Base-by-base conservation (phyloP, 2,113 vertebrate species). In the Sterrhoptilus dennistouni region DNA sequence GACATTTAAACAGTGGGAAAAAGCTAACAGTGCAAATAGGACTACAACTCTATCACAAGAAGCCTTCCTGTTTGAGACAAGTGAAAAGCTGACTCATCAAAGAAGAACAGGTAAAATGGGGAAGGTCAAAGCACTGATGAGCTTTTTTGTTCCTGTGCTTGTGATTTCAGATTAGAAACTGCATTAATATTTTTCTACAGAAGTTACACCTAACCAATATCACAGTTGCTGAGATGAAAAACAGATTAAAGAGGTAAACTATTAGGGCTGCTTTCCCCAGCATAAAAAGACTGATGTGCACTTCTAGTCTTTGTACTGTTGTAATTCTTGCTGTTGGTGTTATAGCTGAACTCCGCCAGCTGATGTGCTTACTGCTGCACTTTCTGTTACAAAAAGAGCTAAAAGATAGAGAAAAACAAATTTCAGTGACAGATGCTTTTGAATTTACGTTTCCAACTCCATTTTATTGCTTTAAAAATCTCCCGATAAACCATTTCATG, bases 1-100 rank as follows among this genome's bases (percentile, higher is more conserved):
- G 90, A 83, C 91, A 92, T 93, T 71, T 86, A 79, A 97, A 52
- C 56, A 93, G 56, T 63, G 60, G 93, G 57, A 29, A 92, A 87
- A 28, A 83, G 33, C 40, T 71, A 82, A 40, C 29, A 82, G 33
- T 76, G 80, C 74, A 95, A 79, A 74, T 3, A 93, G 31, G 70
- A 29, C 60, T 75, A 87, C 56, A 86, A 4, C 20, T 65, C 44
- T 47, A 35, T 64, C 83, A 35, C 86, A 93, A 75, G 40, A 38
- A 87, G 45, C 45, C 31, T 90, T 50, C 52, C 66, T 66, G 49
- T 78, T 92, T 61, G 82, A 95, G 72, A 54, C 31, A 87, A 85
- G 66, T 63, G 22, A 85, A 70, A 92, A 64, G 60, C 79, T 91
- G 47, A 35, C 33, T 86, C 0, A 1, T 47, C 91, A 80, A 82